Base-by-base conservation (phyloP, 1,140 invertebrate genomes). In the Sitophilus oryzae region DNA sequence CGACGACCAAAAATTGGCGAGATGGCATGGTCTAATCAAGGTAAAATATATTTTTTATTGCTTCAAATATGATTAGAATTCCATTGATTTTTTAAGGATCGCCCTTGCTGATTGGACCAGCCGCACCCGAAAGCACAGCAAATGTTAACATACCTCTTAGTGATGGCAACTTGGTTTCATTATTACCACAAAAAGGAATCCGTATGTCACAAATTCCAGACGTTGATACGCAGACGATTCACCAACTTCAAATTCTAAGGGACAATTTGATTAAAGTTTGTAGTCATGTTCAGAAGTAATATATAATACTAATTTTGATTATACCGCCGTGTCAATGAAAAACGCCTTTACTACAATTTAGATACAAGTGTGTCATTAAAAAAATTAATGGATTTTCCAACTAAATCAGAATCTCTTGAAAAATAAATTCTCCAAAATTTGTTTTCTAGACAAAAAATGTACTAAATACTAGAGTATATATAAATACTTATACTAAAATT, bases 21-120 rank as follows among this genome's bases (percentile, higher is more conserved):
- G 70, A 79, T 82, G 71, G 82, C 81, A 9, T 71, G 84, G 15
- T 84, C 82, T 37, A 78, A 83, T 74, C 75, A 78, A 18, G 82
- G 82, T 14, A 83, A 79, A 1, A n/a, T 21, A 19, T 22, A 15
- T 38, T 22, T 8, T 2, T 41, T 14, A n/a, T n/a, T n/a, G n/a
- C n/a, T 23, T 42, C 8, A 22, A 41, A 10, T 44, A 20, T 44
- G 20, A 44, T 10, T 44, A 1, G 20, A 19, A 3, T 11, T 21
- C 19, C 6, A 19, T 20, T 2, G 0, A 20, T 47, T 23, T 36
- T 44, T 52, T 44, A n/a, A 52, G 50, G 50, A 46, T 47, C 81
- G 52, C 83, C 82, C 0, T 68, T 84, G 5, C 69, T 83, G 61
- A 79, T 82, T 2, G 45, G 42, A 15, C 4, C 45, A 15, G 22